phyloP scores from a whole-genome alignment of 2,888 invertebrate genomes.

The Drosophila sordidapex region DNA sequence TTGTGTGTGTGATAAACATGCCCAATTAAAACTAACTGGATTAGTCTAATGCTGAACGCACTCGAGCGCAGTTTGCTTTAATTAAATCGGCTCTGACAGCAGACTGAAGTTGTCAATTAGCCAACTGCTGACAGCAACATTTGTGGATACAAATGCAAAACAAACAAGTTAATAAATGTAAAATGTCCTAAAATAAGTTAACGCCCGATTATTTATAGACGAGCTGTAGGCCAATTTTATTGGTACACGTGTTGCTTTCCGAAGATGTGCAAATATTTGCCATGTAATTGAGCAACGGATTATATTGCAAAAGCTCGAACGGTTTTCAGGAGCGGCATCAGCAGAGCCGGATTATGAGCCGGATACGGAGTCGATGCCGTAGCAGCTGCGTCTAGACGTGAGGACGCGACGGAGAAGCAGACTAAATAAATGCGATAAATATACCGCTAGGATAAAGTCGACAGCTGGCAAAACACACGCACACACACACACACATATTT shows the following conservation, averaged over 20 bases:
- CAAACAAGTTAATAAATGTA: constrained; percentile 49
- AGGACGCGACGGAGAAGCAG: constrained; percentile 21
- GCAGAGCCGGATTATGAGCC: neutral
- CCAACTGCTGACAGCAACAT: neutral
- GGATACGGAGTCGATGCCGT: constrained; percentile 4
- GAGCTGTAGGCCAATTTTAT: constrained; percentile 26
- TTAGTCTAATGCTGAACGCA: constrained; percentile 61
- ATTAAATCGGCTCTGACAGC: constrained; percentile 68
- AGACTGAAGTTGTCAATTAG: constrained; percentile 71
- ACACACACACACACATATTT: constrained; percentile 24
- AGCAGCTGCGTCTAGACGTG: constrained; percentile 21
- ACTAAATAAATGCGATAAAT: constrained; percentile 58
- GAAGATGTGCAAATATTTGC: constrained; percentile 55
- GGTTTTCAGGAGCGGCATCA: constrained; percentile 3
- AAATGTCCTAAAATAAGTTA: constrained; percentile 54
- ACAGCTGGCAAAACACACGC: constrained; percentile 32
- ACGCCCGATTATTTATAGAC: constrained; percentile 44
- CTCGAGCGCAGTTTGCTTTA: constrained; percentile 70
- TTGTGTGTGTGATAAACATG: constrained; percentile 63
- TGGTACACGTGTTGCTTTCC: constrained; percentile 51
- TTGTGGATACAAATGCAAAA: constrained; percentile 3
- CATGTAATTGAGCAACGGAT: constrained; percentile 73
- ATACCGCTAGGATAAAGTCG: constrained; percentile 49
- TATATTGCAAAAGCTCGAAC: constrained; percentile 41
- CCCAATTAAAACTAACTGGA: constrained; percentile 76